Conservation (phyloP, 2,113 vertebrate genomes). For the Benthochromis sp. region DNA sequence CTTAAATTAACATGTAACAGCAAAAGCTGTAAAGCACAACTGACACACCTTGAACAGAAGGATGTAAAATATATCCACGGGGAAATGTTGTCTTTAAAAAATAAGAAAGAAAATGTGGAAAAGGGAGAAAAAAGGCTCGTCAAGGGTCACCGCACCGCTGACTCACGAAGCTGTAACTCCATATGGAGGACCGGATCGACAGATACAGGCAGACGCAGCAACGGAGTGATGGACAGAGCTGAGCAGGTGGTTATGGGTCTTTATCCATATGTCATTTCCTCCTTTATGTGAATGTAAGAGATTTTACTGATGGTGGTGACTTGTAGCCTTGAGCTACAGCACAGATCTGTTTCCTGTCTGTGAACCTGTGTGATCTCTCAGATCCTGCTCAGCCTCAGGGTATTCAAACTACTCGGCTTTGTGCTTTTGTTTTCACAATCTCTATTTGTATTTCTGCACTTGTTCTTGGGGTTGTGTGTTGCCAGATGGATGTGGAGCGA, state of each 20-base stretch:
- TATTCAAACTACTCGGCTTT: background rate
- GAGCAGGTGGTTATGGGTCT: conserved; percentile 4
- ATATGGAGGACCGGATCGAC: background rate
- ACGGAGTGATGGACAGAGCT: background rate
- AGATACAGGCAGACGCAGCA: background rate
- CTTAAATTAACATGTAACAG: background rate
- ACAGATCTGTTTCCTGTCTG: background rate
- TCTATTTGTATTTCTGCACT: background rate
- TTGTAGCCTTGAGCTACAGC: background rate
- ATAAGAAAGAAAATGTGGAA: background rate
- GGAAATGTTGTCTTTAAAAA: background rate
- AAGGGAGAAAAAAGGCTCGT: background rate
- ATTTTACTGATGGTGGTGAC: background rate
- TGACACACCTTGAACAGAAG: background rate
- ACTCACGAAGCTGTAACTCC: background rate
- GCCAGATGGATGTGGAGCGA: background rate
- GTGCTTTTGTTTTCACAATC: background rate
- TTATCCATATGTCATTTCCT: conserved; percentile 14
- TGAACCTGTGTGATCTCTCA: background rate
- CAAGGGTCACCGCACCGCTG: conserved; percentile 1
- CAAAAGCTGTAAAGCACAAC: background rate
- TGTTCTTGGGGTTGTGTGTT: background rate
- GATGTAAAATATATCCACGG: background rate
- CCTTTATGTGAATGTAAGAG: background rate
- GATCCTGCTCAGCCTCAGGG: background rate